These are phyloP conservation scores for Pocota personata DNA, from an alignment of 2,888 invertebrate genomes.

Conservation along the genomic window DNA sequence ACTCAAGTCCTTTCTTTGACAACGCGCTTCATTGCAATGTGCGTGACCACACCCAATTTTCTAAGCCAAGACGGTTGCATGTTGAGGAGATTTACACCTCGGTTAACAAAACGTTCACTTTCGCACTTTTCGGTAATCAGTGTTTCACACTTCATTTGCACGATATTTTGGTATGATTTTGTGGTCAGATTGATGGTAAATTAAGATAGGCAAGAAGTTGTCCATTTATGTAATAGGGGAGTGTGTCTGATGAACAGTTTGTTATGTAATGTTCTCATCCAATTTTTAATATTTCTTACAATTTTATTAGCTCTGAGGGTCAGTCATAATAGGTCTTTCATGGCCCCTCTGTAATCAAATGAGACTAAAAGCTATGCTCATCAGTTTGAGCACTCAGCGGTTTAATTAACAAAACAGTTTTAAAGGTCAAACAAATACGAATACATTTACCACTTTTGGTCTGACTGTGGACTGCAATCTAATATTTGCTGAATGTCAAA, in stretches of 20 bases:
- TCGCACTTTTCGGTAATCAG: slow-evolving; percentile 25
- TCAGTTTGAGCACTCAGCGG: too few relatives aligned
- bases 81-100: slow-evolving; percentile 15
- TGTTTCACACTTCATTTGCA: slow-evolving; percentile 44
- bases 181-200: background rate
- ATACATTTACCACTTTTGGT: background rate
- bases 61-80: slow-evolving; percentile 29
- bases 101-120: slow-evolving; percentile 5
- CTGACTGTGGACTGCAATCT: background rate
- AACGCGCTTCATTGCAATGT: slow-evolving; percentile 4
- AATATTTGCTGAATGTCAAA: background rate
- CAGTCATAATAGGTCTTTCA: too few relatives aligned
- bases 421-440: background rate
- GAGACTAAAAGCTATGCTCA: too few relatives aligned
- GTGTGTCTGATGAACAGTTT: too few relatives aligned
- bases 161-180: slow-evolving; percentile 41
- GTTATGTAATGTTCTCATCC: too few relatives aligned
- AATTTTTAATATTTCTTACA: too few relatives aligned
- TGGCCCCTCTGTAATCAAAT: too few relatives aligned
- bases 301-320: too few relatives aligned
- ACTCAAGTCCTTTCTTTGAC: background rate
- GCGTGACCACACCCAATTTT: slow-evolving; percentile 43
- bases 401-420: too few relatives aligned
- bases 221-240: background rate
- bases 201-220: slow-evolving; percentile 5